phyloP scores from a whole-genome alignment of 1,140 invertebrate species.

The Gonatopus flavifemur region DNA sequence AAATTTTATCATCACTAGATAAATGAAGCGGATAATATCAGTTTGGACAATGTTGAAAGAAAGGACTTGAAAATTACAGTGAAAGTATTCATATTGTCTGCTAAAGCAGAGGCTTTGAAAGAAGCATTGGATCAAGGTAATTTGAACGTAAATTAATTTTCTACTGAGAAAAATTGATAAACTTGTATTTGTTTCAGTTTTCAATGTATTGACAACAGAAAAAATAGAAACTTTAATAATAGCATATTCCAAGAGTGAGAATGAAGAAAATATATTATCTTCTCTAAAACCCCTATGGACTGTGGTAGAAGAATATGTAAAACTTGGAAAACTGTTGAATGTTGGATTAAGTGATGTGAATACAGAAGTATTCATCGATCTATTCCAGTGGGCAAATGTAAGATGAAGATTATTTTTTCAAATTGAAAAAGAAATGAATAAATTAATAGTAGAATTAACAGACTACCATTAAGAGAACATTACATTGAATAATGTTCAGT shows the following conservation, averaged over 20 bases:
- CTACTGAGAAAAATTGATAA: too few relatives aligned
- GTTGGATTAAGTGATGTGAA: conserved; percentile 90
- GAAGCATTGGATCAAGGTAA: conserved; percentile 58
- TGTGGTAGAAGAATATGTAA: conserved; percentile 70
- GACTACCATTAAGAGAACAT: neutral
- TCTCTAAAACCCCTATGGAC: conserved; percentile 74
- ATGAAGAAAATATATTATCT: conserved; percentile 59
- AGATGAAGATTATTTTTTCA: conserved; percentile 19
- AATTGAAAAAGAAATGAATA: neutral
- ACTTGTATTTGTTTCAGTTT: conserved; percentile 57
- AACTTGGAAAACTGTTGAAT: conserved; percentile 67
- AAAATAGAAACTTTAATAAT: conserved; percentile 76
- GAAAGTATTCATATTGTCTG: conserved; percentile 61
- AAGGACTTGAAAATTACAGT: conserved; percentile 63
- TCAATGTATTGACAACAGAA: conserved; percentile 65
- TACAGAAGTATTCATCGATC: conserved; percentile 71
- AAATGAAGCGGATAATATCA: conserved; percentile 32
- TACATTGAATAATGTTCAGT: conserved; percentile 7
- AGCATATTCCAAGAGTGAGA: conserved; percentile 62
- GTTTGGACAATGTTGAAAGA: conserved; percentile 48
- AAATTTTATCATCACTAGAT: conserved; percentile 27
- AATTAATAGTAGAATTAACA: neutral
- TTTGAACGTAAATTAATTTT: neutral
- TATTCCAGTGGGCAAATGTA: conserved; percentile 78
- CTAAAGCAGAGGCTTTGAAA: conserved; percentile 49